Conservation (phyloP, 2,113 vertebrate species). For the Arvicanthis niloticus region DNA sequence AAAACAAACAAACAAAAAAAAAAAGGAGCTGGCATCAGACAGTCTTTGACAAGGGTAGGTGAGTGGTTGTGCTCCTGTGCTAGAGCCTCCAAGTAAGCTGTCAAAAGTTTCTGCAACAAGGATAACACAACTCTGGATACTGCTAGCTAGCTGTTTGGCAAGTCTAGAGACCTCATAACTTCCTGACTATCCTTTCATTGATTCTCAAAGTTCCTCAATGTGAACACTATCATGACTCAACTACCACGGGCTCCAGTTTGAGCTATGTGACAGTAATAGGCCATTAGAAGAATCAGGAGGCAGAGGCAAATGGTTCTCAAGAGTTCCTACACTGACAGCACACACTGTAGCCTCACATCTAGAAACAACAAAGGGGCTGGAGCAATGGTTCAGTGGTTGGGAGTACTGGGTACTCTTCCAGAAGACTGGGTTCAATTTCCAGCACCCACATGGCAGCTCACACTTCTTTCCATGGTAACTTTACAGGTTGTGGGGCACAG, state of each 20-base stretch:
- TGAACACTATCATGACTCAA: not conserved
- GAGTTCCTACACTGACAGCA: not conserved
- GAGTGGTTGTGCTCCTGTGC: not conserved
- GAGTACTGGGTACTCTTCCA: not conserved
- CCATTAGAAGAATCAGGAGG: not conserved
- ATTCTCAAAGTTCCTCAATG: constrained; percentile 23
- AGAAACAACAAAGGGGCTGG: not conserved
- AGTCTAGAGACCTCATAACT: not conserved
- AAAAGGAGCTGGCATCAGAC: not conserved
- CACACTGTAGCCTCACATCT: not conserved
- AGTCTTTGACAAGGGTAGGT: not conserved
- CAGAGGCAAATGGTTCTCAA: not conserved
- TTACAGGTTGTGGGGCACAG: too few relatives aligned
- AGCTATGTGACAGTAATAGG: not conserved
- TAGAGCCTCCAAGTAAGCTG: not conserved
- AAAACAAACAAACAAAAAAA: too few relatives aligned
- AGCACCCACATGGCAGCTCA: not conserved
- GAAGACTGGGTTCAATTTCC: not conserved
- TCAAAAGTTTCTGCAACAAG: not conserved
- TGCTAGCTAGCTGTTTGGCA: not conserved
- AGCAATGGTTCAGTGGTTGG: not conserved
- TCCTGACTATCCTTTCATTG: not conserved
- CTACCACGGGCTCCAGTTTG: not conserved
- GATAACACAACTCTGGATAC: not conserved
- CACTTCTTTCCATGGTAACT: not conserved